Evolutionary conservation across 2,888 invertebrate genomes (phyloP), one percentile per base, ranked within the genome.

Genomic region (Heteromyza rotundicornis): DNA sequence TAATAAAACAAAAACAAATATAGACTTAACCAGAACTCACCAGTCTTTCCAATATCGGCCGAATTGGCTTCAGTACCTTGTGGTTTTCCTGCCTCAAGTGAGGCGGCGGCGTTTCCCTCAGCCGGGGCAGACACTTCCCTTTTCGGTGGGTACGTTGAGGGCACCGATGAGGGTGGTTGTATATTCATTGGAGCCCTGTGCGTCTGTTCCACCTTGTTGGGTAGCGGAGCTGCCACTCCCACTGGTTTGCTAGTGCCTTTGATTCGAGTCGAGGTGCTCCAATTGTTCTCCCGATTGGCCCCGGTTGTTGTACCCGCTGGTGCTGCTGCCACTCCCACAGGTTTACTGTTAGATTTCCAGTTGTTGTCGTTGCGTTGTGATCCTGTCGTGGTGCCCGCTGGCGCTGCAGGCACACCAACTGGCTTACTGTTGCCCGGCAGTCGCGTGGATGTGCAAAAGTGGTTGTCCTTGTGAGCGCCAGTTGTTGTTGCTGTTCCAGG

Each of bases 41-140:
- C 60, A 60, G 63, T 63, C 53, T 60, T 60, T 49, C 47, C 60
- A 57, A 49, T 57, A 22, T 57, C 55, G 14, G 35, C 40, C 23
- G 50, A 14, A 17, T 32, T 27, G 7, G 17, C 22, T 47, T 14
- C 49, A 3, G 49, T 22, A 36, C 35, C 49, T 53, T 19, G 17
- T 24, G 14, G n/a, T n/a, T n/a, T n/a, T n/a, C n/a, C n/a, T n/a
- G n/a, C n/a, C n/a, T n/a, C n/a, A n/a, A n/a, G n/a, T n/a, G n/a
- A n/a, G n/a, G n/a, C n/a, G n/a, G n/a, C n/a, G n/a, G n/a, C n/a
- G n/a, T n/a, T n/a, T n/a, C n/a, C n/a, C n/a, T n/a, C n/a, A n/a
- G n/a, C n/a, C n/a, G n/a, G n/a, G n/a, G n/a, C n/a, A n/a, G 10
- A 22, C 19, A 2, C 47, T 20, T 8, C 32, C 20, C 36, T 22